Conservation (phyloP, 1,140 invertebrate species). For the Penaeus japonicus region DNA sequence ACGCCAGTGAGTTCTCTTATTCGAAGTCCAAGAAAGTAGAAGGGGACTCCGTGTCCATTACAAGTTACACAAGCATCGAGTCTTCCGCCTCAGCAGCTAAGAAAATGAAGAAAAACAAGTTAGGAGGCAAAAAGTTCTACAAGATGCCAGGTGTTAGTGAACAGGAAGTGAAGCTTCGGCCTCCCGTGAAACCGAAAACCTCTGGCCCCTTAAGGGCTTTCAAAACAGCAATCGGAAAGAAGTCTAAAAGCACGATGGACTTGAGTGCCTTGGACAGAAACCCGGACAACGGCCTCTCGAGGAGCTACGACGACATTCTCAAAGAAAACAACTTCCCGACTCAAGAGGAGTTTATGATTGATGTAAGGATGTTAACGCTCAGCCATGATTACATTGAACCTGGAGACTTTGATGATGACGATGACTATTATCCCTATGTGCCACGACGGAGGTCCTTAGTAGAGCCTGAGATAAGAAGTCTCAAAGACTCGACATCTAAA, state of each 20-base stretch:
- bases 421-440: slow-evolving; percentile 26
- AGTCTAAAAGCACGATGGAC: slow-evolving; percentile 49
- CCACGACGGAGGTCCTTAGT: not conserved
- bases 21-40: not conserved
- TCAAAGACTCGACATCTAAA: not conserved
- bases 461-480: not conserved
- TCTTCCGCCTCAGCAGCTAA: slow-evolving; percentile 35
- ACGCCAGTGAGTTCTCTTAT: slow-evolving; percentile 31
- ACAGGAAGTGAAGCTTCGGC: slow-evolving; percentile 21
- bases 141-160: not conserved
- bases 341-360: slow-evolving; percentile 29
- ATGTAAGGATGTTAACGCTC: slow-evolving; percentile 18
- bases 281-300: slow-evolving; percentile 14
- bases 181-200: slow-evolving; percentile 11
- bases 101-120: slow-evolving; percentile 22
- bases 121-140: not conserved
- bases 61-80: slow-evolving; percentile 52
- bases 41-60: slow-evolving; percentile 35
- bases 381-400: slow-evolving; percentile 30
- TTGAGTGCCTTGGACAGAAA: slow-evolving; percentile 35
- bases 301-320: slow-evolving; percentile 49
- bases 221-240: slow-evolving; percentile 36
- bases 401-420: slow-evolving; percentile 44
- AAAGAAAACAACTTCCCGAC: slow-evolving; percentile 44
- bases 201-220: slow-evolving; percentile 26